A percentile compares a stretch with the other conserved stretches of the same genome.
phyloP scores from a whole-genome alignment of 1,140 invertebrate genomes.

The Phocides pigmalion region DNA sequence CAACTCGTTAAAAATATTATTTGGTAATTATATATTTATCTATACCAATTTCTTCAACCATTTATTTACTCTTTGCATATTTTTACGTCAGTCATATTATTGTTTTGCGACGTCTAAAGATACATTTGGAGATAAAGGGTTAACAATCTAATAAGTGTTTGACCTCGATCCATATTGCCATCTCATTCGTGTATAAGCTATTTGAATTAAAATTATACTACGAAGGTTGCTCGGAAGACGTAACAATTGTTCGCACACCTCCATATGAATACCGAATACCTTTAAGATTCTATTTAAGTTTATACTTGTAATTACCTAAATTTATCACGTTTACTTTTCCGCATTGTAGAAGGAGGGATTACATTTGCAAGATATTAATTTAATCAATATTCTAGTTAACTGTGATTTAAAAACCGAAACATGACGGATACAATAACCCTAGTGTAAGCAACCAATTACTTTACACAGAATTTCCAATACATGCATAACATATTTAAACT shows the following conservation, averaged over 20 bases:
- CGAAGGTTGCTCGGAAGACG: slow-evolving; percentile 42
- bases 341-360: too few relatives aligned
- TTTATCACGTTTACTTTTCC: too few relatives aligned
- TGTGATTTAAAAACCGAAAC: too few relatives aligned
- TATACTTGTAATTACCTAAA: too few relatives aligned
- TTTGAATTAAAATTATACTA: slow-evolving; percentile 52
- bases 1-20: too few relatives aligned
- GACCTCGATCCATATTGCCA: slow-evolving; percentile 61
- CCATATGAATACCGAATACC: not conserved
- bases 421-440: too few relatives aligned
- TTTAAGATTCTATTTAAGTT: too few relatives aligned
- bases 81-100: not conserved
- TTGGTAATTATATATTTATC: not conserved
- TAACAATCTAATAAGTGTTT: slow-evolving; percentile 48
- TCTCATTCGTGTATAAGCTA: slow-evolving; percentile 56
- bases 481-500: too few relatives aligned
- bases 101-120: not conserved
- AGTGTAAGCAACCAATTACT: too few relatives aligned
- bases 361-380: too few relatives aligned
- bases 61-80: not conserved
- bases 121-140: slow-evolving; percentile 9
- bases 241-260: slow-evolving; percentile 33
- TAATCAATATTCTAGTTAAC: too few relatives aligned
- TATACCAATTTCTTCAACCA: not conserved
- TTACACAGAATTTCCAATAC: too few relatives aligned